A percentile compares a stretch with the other conserved stretches of the same genome.
Conservation (phyloP, 2,113 vertebrate species). For the Neolamprologus ventralis region DNA sequence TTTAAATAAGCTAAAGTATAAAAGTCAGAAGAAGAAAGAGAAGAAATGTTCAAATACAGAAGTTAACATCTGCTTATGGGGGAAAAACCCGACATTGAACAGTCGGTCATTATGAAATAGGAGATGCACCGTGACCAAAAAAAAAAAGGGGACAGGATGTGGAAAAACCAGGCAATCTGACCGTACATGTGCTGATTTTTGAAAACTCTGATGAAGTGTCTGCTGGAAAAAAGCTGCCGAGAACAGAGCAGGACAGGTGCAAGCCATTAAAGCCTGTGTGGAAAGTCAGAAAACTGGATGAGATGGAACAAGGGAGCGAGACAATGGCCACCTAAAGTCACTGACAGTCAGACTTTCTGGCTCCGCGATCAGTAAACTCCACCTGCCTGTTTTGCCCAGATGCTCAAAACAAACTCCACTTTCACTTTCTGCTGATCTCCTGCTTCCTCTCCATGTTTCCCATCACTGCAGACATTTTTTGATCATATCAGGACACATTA, state of each 20-base stretch:
- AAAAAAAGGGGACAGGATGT: background rate
- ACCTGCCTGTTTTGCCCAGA: background rate
- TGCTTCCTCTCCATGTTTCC: background rate
- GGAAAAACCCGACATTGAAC: background rate
- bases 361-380: background rate
- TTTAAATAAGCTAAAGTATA: background rate
- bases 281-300: slow-evolving; percentile 24
- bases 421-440: background rate
- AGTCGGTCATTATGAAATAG: background rate
- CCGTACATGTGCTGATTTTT: background rate
- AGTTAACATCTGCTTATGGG: background rate
- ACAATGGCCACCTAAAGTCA: background rate
- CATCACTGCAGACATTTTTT: background rate
- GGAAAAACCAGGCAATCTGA: background rate
- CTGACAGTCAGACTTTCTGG: background rate
- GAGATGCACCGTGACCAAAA: background rate
- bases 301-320: background rate
- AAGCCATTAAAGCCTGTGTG: slow-evolving; percentile 32
- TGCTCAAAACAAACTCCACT: background rate
- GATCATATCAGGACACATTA: background rate
- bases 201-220: background rate
- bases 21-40: background rate
- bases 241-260: slow-evolving; percentile 10
- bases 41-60: background rate
- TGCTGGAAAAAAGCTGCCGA: slow-evolving; percentile 6